A percentile compares a stretch with the other conserved stretches of the same genome.
phyloP scores from a whole-genome alignment of 2,888 invertebrate genomes.

The Chrysolina haemoptera region DNA sequence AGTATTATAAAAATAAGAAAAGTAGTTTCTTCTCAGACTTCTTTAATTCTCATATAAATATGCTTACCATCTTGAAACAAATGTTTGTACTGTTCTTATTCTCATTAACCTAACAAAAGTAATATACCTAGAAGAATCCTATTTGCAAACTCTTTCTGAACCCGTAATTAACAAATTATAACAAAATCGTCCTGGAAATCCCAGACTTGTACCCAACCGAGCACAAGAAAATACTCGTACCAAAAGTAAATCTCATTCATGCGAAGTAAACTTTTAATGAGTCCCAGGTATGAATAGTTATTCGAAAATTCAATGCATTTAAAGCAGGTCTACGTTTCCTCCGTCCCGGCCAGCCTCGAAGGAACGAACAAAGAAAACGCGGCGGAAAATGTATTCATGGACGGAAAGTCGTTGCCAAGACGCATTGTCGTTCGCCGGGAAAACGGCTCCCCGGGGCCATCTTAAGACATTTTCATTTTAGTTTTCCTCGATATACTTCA shows the following conservation, averaged over 20 bases:
- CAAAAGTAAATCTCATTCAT: neutral
- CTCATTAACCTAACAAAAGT: too few relatives aligned
- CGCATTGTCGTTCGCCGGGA: slow-evolving; percentile 69
- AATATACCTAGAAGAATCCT: too few relatives aligned
- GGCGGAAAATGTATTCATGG: slow-evolving; percentile 64
- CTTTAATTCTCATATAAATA: too few relatives aligned
- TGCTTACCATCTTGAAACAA: too few relatives aligned
- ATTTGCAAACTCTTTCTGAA: too few relatives aligned
- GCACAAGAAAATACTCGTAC: neutral
- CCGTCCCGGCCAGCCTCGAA: slow-evolving; percentile 53
- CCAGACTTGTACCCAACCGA: neutral
- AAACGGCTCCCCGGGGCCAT: slow-evolving; percentile 66
- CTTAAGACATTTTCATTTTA: slow-evolving; percentile 69
- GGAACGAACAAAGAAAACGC: slow-evolving; percentile 63
- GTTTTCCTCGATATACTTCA: slow-evolving; percentile 62
- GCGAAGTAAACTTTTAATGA: slow-evolving; percentile 38
- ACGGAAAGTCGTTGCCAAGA: slow-evolving; percentile 68
- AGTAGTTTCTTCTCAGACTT: too few relatives aligned
- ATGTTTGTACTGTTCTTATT: too few relatives aligned
- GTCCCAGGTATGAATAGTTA: slow-evolving; percentile 49
- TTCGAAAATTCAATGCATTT: slow-evolving; percentile 69
- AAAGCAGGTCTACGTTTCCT: slow-evolving; percentile 63
- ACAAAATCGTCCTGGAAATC: too few relatives aligned
- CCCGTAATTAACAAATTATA: too few relatives aligned
- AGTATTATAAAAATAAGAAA: too few relatives aligned